Base-by-base conservation (phyloP, 2,113 vertebrate genomes). In the Kryptolebias marmoratus region DNA sequence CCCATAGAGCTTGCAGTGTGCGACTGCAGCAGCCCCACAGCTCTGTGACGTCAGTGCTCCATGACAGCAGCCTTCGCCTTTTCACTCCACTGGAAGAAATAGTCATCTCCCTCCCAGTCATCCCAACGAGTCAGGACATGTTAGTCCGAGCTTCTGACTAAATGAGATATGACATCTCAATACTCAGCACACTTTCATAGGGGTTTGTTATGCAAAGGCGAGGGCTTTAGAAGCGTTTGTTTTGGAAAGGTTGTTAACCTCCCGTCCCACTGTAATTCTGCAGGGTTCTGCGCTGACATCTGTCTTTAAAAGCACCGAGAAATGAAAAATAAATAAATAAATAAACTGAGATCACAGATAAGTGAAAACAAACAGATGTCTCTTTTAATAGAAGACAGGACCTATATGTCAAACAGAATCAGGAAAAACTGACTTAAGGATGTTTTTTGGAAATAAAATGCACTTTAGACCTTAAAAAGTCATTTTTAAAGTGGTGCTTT, bases 111-210 rank as follows among this genome's bases (percentile, higher is more conserved):
- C 86, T 88, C 53, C 83, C 36, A 82, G 88, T 88, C 86, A 87
- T 79, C 88, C 83, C 81, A 58, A 32, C 85, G 49, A 91, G 90
- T 90, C 87, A 86, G 84, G 81, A 84, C 91, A 88, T 7, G 86
- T 90, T 89, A 77, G 80, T 57, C 75, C 68, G 32, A 39, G 58
- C 86, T 83, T 78, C 59, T 89, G 88, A 92, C 84, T 71, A 84
- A 88, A 91, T 77, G 53, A 86, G 83, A 88, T 83, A 84, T 87
- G 89, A 88, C 90, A 90, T 88, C 80, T 80, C 84, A 80, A 73
- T 81, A 77, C 70, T 91, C 86, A 85, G 89, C 84, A 84, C 75
- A 79, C 80, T 82, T 81, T 88, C 72, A 71, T 79, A 27, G 62
- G 64, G 83, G 74, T 64, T 71, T 82, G 77, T 81, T 82, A 77